Base-by-base conservation (phyloP, 2,797 vertebrate species). In the Amniataba percoides region DNA sequence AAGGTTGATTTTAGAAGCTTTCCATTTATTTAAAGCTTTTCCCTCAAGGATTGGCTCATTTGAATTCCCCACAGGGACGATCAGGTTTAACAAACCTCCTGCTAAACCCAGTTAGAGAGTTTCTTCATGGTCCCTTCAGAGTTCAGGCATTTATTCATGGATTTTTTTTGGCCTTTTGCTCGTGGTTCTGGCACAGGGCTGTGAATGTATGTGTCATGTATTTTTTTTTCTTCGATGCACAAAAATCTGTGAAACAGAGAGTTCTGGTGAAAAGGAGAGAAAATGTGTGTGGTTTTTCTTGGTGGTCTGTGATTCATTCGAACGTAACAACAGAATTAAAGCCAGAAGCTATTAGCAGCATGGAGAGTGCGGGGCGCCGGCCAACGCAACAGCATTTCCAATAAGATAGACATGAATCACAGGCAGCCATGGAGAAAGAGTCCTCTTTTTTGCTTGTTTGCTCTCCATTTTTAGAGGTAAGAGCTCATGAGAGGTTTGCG, bases 241-340 rank as follows among this genome's bases (percentile, higher is more conserved):
- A 70, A 21, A 51, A 66, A 48, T 34, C 7, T 0, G 55, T 23
- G 36, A 59, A 64, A 62, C 1, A 2, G 59, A 67, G 71, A 61
- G 55, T 23, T 25, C 31, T 21, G 57, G 46, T 71, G 62, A 71
- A 68, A 83, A 64, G 36, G 23, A 74, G 34, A 73, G 40, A 67
- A 49, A 65, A 53, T 73, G 55, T 78, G 70, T 77, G 12, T 84
- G 72, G 25, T 88, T 76, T 88, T 72, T 81, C 61, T 74, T 94
- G 94, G 93, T 96, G 95, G 95, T 96, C 95, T 96, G 92, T 92
- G 92, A 95, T 94, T 96, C 94, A 83, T 93, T 95, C 91, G n/a
- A 95, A 95, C 88, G 94, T 95, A 96, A 94, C 42, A 89, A 90
- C 92, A 95, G 95, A 96, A 96, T 96, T 95, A 95, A 95, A 96